Percentiles rank a stretch among this genome's conserved stretches.
phyloP scores from a whole-genome alignment of 2,888 invertebrate genomes.

The Eueremaeus valkanovi region DNA sequence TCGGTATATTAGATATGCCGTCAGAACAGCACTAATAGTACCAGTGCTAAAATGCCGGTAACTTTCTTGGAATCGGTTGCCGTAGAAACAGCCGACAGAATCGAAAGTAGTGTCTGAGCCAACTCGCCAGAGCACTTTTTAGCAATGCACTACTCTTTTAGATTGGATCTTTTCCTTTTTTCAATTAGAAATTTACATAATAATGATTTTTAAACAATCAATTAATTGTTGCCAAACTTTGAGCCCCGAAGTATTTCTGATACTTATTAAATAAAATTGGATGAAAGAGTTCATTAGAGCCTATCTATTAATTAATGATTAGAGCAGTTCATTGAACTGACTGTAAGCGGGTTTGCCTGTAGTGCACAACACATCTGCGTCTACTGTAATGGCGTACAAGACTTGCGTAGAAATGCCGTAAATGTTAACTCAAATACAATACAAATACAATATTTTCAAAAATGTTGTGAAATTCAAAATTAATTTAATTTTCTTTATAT shows the following conservation, averaged over 20 bases:
- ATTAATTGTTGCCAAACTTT: constrained; percentile 3
- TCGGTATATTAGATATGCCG: neutral
- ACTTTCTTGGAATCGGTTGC: neutral
- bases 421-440: neutral
- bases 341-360: constrained; percentile 18
- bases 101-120: neutral
- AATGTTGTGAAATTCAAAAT: no score
- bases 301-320: constrained; percentile 30
- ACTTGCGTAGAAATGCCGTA: constrained; percentile 15
- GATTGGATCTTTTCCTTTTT: neutral
- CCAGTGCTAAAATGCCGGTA: neutral
- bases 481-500: neutral
- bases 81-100: neutral
- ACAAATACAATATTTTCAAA: no score
- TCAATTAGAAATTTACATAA: constrained; percentile 1
- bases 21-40: no score
- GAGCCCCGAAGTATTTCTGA: no score
- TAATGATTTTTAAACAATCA: neutral
- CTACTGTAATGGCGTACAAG: neutral
- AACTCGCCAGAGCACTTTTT: neutral
- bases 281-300: constrained; percentile 24
- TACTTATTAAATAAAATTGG: no score
- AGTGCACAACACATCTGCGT: constrained; percentile 2
- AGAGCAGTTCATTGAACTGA: constrained; percentile 23
- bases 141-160: neutral